A percentile compares a stretch with the other conserved stretches of the same genome.
Conservation (phyloP, 1,140 invertebrate genomes). For the Tribolium madens region DNA sequence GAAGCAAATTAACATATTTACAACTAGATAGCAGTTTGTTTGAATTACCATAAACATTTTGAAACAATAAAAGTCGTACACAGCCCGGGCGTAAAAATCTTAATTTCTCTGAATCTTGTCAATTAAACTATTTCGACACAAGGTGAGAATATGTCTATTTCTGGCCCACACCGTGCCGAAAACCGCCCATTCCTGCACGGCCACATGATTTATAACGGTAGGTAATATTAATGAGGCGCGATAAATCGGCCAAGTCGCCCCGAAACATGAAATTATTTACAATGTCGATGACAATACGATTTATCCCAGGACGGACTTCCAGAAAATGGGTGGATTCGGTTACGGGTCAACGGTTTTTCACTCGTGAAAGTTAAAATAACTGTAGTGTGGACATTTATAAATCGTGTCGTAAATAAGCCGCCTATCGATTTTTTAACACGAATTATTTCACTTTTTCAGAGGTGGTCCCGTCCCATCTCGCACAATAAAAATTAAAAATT, state of each 20-base stretch:
- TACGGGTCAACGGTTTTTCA: conserved; percentile 15
- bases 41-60: background rate
- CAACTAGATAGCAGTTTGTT: background rate
- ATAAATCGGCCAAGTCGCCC: conserved; percentile 10
- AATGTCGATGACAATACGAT: conserved; percentile 9
- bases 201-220: conserved; percentile 20
- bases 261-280: conserved; percentile 18
- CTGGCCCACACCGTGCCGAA: background rate
- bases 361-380: conserved; percentile 37
- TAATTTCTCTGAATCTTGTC: no score
- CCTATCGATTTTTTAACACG: conserved; percentile 26
- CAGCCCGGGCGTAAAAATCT: no score
- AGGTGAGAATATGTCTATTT: background rate
- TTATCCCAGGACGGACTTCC: background rate
- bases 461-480: background rate
- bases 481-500: background rate
- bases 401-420: conserved; percentile 13
- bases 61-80: no score
- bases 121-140: background rate
- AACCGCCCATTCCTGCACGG: background rate
- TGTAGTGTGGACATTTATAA: conserved; percentile 37
- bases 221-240: conserved; percentile 17
- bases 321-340: conserved; percentile 5
- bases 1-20: background rate
- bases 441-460: conserved; percentile 6